Percentiles rank a stretch among this genome's conserved stretches.
These are phyloP conservation scores for Thalassarche chlororhynchos DNA, from an alignment of 2,113 vertebrate species.

Conservation along the genomic window DNA sequence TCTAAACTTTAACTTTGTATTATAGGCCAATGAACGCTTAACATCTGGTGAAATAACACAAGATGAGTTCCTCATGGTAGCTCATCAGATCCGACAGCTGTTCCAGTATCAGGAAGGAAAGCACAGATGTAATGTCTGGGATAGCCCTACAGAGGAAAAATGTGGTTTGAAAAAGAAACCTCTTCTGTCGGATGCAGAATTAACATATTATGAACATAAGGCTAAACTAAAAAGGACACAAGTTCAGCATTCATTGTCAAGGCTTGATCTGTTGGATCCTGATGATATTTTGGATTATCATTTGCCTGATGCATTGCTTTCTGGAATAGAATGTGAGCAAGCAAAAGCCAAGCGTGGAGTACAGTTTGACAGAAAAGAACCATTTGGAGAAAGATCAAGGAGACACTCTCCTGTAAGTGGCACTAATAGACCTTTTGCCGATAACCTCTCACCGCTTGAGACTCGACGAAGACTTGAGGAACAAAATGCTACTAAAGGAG, in stretches of 20 bases:
- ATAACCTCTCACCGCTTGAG: slow-evolving; percentile 77
- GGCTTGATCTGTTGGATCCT: slow-evolving; percentile 81
- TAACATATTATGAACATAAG: slow-evolving; percentile 94
- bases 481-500: slow-evolving; percentile 76
- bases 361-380: slow-evolving; percentile 80
- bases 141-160: slow-evolving; percentile 80
- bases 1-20: not conserved
- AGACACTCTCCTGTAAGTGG: slow-evolving; percentile 81
- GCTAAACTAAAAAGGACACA: slow-evolving; percentile 93
- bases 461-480: slow-evolving; percentile 79
- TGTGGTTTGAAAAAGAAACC: slow-evolving; percentile 84
- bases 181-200: slow-evolving; percentile 85
- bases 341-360: slow-evolving; percentile 77
- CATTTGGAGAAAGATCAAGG: slow-evolving; percentile 77
- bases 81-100: slow-evolving; percentile 93
- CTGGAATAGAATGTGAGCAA: slow-evolving; percentile 80
- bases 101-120: slow-evolving; percentile 98
- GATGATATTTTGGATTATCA: slow-evolving; percentile 79
- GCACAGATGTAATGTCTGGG: slow-evolving; percentile 86
- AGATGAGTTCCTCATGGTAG: slow-evolving; percentile 93
- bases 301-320: slow-evolving; percentile 76
- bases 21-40: slow-evolving; percentile 88
- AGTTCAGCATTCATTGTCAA: slow-evolving; percentile 85
- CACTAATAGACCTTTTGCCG: slow-evolving; percentile 72
- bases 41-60: slow-evolving; percentile 92